Base-by-base conservation (phyloP, 2,797 vertebrate genomes). In the Gymnothorax reevesii region DNA sequence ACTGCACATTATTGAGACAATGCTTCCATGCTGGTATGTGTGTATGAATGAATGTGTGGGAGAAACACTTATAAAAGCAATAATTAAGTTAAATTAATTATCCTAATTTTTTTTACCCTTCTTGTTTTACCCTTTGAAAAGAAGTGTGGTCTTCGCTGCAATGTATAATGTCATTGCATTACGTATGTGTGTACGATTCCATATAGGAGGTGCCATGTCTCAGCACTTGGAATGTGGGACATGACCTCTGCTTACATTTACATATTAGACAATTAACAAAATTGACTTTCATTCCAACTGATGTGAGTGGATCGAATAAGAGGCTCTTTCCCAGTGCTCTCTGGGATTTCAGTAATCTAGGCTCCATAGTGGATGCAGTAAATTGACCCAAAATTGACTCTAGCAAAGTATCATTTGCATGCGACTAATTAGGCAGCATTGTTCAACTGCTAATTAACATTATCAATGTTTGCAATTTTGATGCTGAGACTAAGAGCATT, bases 181-280 rank as follows among this genome's bases (percentile, higher is more conserved):
- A n/a, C 57, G 55, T 59, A 83, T 27, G n/a, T 25, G 25, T n/a
- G 22, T 66, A 64, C 22, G 22, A 1, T 5, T 80, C 20, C 12
- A 82, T n/a, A 25, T 83, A 22, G 12, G 17, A 85, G 52, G 22
- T 69, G 54, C 22, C 5, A 9, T 73, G n/a, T 85, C 42, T 12
- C 49, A 73, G 7, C 22, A 13, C 27, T 52, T 22, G 8, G 62
- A 85, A 85, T 85, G 52, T 66, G 83, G 57, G 84, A 52, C 64
- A 85, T 85, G 64, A 71, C 84, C 84, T 73, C 64, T 57, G 27
- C 84, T 85, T 49, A 84, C 59, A 94, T 96, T 95, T 95, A 93
- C 94, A 95, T 95, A 94, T 95, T 95, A 95, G 94, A 94, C 93
- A 95, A 94, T 95, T 96, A 96, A 95, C 92, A 92, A 93, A 95